These are phyloP conservation scores for Acanthurus lineatus DNA, from an alignment of 2,797 vertebrate species.

Conservation along the genomic window DNA sequence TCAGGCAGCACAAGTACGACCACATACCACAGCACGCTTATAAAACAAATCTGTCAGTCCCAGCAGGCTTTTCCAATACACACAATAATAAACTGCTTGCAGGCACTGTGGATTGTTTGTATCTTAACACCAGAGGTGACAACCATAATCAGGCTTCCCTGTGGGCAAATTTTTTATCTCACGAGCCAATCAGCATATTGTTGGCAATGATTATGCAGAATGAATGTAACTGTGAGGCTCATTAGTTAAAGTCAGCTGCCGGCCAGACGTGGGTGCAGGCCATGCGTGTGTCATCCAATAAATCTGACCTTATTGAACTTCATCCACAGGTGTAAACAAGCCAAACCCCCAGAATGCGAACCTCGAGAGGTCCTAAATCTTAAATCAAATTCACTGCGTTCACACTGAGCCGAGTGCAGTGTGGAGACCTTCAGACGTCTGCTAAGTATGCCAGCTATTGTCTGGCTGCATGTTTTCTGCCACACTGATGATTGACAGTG, in stretches of 20 bases:
- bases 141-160: constrained; percentile 41
- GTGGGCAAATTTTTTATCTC: constrained; percentile 34
- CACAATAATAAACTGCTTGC: constrained; percentile 48
- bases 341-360: constrained; percentile 22
- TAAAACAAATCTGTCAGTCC: constrained; percentile 66
- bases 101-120: constrained; percentile 35
- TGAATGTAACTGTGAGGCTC: constrained; percentile 34
- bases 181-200: constrained; percentile 49
- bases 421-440: constrained; percentile 73
- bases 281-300: constrained; percentile 38
- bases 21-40: constrained; percentile 52
- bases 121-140: constrained; percentile 39
- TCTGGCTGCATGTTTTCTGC: constrained; percentile 79
- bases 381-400: constrained; percentile 68
- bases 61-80: constrained; percentile 51
- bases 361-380: constrained; percentile 48
- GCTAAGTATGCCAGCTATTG: constrained; percentile 84
- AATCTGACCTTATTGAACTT: constrained; percentile 38
- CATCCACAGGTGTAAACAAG: constrained; percentile 70
- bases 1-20: constrained; percentile 56
- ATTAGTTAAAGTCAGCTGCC: constrained; percentile 39
- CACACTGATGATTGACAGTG: constrained; percentile 82
- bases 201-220: constrained; percentile 29
- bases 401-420: constrained; percentile 63
- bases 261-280: constrained; percentile 21